Percentiles rank a stretch among this genome's conserved stretches.
These are phyloP conservation scores for Desmophyllum pertusum DNA, from an alignment of 92 coral and sea anemone genomes.

Conservation along the genomic window DNA sequence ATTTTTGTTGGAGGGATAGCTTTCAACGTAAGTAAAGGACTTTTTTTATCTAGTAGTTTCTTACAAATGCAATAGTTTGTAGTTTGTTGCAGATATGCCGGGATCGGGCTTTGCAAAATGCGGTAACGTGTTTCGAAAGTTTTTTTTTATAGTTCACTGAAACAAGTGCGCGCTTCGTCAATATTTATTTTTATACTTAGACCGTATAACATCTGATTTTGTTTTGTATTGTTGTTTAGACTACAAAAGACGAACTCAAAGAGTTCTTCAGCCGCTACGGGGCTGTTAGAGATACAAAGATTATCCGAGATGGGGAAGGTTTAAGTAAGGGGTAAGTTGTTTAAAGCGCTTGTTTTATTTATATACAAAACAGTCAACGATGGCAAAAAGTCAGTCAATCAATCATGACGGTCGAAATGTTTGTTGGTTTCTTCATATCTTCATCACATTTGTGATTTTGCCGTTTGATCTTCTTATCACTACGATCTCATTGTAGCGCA, in stretches of 20 bases:
- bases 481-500: not conserved
- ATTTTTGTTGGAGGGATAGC: constrained; percentile 89
- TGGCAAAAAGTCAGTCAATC: not conserved
- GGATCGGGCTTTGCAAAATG: not conserved
- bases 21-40: constrained; percentile 63
- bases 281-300: constrained; percentile 74
- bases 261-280: constrained; percentile 80
- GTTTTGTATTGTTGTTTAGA: constrained; percentile 40
- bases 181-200: too few relatives aligned
- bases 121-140: not conserved
- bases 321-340: constrained; percentile 77
- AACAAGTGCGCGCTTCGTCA: not conserved
- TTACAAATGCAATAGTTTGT: too few relatives aligned
- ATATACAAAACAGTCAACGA: not conserved
- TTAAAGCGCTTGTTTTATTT: not conserved
- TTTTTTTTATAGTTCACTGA: not conserved
- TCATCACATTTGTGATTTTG: not conserved
- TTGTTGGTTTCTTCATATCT: not conserved
- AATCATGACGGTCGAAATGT: not conserved
- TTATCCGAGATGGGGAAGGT: constrained; percentile 69
- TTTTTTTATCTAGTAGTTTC: not conserved
- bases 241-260: constrained; percentile 66
- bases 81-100: not conserved
- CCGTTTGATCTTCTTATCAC: not conserved
- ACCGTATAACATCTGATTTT: not conserved